These are phyloP conservation scores for Meganola albula DNA, from an alignment of 2,888 invertebrate species.

Conservation along the genomic window DNA sequence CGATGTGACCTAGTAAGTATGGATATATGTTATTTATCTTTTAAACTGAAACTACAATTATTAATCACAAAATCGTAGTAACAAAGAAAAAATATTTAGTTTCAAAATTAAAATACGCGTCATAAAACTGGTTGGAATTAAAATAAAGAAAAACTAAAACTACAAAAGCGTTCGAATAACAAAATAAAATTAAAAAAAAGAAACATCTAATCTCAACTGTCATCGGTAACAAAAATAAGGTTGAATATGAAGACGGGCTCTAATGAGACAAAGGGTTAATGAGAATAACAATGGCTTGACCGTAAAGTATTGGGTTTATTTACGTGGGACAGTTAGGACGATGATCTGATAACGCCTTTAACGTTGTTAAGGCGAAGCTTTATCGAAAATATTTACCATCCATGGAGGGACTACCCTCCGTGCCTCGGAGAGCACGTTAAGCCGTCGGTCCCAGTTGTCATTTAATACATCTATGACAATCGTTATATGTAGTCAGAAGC, in stretches of 20 bases:
- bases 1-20: too few relatives aligned
- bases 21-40: too few relatives aligned
- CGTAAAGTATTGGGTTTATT: constrained; percentile 75
- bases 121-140: constrained; percentile 32
- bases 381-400: too few relatives aligned
- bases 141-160: constrained; percentile 35
- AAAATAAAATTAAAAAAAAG: constrained; percentile 36
- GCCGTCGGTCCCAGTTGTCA: too few relatives aligned
- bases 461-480: too few relatives aligned
- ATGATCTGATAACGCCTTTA: constrained; percentile 66
- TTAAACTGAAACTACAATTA: too few relatives aligned
- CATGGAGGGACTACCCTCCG: too few relatives aligned
- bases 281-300: constrained; percentile 69
- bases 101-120: too few relatives aligned
- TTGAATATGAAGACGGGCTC: constrained; percentile 63
- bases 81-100: too few relatives aligned
- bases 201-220: constrained; percentile 64
- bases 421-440: too few relatives aligned
- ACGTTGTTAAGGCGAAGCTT: constrained; percentile 56
- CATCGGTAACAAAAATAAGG: constrained; percentile 62
- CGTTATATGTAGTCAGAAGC: too few relatives aligned
- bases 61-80: too few relatives aligned
- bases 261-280: constrained; percentile 77
- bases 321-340: constrained; percentile 54
- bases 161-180: constrained; percentile 35